Base-by-base conservation (phyloP, 2,888 invertebrate species). In the Clitarchus hookeri region DNA sequence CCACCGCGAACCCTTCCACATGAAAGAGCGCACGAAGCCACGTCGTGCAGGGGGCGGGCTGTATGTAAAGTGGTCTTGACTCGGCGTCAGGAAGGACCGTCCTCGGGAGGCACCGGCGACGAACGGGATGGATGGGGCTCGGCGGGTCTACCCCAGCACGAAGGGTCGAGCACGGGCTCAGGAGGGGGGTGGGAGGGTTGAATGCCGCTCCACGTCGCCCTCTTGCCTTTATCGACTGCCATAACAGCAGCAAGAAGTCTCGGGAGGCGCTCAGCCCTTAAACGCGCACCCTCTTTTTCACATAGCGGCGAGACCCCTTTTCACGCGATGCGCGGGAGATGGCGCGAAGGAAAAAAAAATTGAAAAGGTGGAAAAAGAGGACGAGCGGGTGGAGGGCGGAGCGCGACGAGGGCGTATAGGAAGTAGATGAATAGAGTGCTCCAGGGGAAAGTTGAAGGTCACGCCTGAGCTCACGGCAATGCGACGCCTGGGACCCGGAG, bases 401-500 rank as follows among this genome's bases (percentile, higher is more conserved):
- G 65, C 19, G 19, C 36, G 36, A 19, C n/a, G 8, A 12, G 53
- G 53, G 4, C 13, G 53, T 53, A 16, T 19, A 65, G 65, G 65
- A 23, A 65, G 65, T n/a, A 23, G 65, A 65, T 65, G 65, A 65
- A 65, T n/a, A 65, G 65, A 65, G 65, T 65, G 65, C 65, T 65
- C 23, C n/a, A 65, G 65, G 65, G 65, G 65, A 3, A 23, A 23
- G n/a, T 19, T n/a, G 65, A 65, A 65, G 65, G 65, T 65, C 65
- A 23, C n/a, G 65, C 11, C 65, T 65, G 13, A 19, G 11, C 65
- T 23, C 8, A 23, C 65, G n/a, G 23, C 65, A 19, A 65, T 6
- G 65, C 48, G 48, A 48, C 8, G 48, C 6, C 48, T 48, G 48
- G 48, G 12, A 11, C 16, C 11, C 48, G 11, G 48, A 48, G 48